Evolutionary conservation across 2,113 vertebrate species (phyloP).

Genomic region (Catharus minimus): DNA sequence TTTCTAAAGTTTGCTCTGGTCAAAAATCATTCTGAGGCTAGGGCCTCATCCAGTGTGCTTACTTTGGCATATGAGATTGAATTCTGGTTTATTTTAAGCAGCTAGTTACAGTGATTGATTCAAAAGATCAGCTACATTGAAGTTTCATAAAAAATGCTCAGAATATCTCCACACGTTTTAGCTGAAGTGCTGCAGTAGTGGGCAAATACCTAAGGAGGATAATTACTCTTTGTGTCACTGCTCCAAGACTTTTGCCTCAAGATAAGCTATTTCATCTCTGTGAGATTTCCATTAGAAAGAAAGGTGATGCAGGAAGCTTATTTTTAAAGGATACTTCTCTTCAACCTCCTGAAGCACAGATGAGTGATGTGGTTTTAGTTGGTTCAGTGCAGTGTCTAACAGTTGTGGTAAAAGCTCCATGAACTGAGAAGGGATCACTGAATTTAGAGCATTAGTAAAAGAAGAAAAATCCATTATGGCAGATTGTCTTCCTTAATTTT

Average conservation of each 20-base stretch:
- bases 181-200: neutral
- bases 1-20: neutral
- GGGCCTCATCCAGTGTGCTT: neutral
- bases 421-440: neutral
- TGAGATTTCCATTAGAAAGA: neutral
- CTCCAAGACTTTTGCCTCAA: neutral
- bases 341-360: neutral
- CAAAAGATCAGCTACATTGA: neutral
- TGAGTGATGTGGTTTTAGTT: neutral
- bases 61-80: neutral
- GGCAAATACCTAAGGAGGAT: neutral
- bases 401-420: neutral
- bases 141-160: neutral
- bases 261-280: neutral
- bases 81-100: neutral
- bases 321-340: neutral
- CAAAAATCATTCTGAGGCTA: neutral
- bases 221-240: neutral
- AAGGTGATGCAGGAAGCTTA: neutral
- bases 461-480: neutral
- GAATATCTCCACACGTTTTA: neutral
- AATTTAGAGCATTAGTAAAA: neutral
- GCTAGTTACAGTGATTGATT: neutral
- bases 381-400: fast-evolving
- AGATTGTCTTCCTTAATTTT: neutral